A percentile compares a stretch with the other conserved stretches of the same genome.
phyloP scores from a whole-genome alignment of 2,888 invertebrate genomes.

The Patella ulyssiponensis region DNA sequence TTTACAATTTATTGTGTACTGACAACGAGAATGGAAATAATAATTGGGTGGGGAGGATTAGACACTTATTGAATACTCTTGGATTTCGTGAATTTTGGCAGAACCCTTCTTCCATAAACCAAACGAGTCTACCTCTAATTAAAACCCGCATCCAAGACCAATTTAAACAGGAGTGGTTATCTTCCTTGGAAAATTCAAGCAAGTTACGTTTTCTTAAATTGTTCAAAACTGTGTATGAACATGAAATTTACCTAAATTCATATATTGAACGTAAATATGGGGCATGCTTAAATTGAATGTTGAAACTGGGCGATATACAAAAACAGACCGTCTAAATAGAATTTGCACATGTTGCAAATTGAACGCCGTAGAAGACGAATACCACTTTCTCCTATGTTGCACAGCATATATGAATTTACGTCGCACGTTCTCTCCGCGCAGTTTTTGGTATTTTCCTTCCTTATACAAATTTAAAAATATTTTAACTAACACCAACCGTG shows the following conservation, averaged over 20 bases:
- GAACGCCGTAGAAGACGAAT: background rate
- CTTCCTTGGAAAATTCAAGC: background rate
- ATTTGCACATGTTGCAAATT: background rate
- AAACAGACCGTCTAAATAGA: background rate
- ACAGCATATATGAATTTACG: background rate
- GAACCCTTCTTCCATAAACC: no score
- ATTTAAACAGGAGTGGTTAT: background rate
- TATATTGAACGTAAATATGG: background rate
- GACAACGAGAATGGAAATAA: background rate
- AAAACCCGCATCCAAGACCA: background rate
- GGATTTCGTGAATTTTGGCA: no score
- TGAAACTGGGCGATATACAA: constrained; percentile 10
- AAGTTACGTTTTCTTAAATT: background rate
- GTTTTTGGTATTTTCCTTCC: background rate
- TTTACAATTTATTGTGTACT: background rate
- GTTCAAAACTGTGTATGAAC: background rate
- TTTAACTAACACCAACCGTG: background rate
- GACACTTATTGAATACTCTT: no score
- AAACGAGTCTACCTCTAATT: background rate
- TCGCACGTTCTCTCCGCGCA: no score
- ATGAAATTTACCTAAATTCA: background rate
- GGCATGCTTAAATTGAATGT: background rate
- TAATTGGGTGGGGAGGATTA: background rate
- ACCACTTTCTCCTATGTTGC: background rate
- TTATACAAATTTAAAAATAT: background rate